Conservation (phyloP, 2,113 vertebrate genomes). For the Eidolon helvum region DNA sequence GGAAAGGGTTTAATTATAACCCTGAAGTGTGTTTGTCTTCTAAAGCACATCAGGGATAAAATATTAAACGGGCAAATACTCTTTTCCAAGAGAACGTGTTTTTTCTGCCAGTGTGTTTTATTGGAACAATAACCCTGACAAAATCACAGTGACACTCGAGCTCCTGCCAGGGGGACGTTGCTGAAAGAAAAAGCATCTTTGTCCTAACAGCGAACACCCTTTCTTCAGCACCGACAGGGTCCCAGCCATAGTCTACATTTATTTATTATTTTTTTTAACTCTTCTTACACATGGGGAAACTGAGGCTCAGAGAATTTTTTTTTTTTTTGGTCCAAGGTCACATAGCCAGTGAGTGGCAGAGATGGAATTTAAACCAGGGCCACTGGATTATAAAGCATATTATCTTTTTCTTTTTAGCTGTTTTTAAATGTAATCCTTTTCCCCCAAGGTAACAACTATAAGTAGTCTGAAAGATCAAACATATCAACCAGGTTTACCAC, state of each 20-base stretch:
- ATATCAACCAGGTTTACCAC: background rate
- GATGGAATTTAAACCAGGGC: background rate
- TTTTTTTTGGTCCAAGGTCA: too few species aligned
- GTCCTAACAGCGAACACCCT: background rate
- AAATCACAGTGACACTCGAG: background rate
- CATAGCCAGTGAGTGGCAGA: background rate
- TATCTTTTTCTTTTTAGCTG: background rate
- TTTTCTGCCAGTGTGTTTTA: slow-evolving; percentile 63
- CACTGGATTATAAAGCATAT: background rate
- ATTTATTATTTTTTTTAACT: background rate
- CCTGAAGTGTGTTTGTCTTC: slow-evolving; percentile 5
- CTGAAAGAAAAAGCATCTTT: background rate
- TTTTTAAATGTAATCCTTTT: background rate
- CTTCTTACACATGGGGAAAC: background rate
- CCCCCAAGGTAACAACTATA: background rate
- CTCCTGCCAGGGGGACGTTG: background rate
- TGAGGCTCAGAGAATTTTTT: background rate
- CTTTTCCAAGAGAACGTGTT: slow-evolving; percentile 55
- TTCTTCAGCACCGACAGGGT: rapidly evolving
- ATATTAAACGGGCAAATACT: slow-evolving; percentile 66
- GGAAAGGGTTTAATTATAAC: slow-evolving; percentile 55
- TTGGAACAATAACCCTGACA: slow-evolving; percentile 62
- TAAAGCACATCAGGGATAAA: slow-evolving; percentile 45
- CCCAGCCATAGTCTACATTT: too few species aligned
- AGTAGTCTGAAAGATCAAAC: background rate